Base-by-base conservation (phyloP, 2,888 invertebrate species). In the Piscicola geometra region DNA sequence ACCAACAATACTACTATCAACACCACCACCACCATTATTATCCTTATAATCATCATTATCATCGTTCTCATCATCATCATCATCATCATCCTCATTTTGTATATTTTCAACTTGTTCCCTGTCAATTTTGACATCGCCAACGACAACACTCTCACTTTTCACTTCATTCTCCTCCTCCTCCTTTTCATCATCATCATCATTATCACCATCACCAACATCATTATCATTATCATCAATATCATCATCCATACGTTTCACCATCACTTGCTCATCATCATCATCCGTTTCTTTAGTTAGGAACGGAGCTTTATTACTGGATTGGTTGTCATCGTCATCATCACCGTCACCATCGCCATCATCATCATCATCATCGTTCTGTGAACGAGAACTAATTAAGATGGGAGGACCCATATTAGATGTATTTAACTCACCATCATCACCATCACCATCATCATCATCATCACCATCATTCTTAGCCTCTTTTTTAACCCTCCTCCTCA, bases 261-360 rank as follows among this genome's bases (percentile, higher is more conserved):
- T n/a, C 21, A n/a, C 41, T 21, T 69, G 69, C 25, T 73, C 72
- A 18, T 68, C 35, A 1, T 15, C 67, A 47, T 67, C 69, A 5
- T 69, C 76, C 35, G 74, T 66, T 32, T 75, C 71, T 41, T 71
- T 71, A 28, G 50, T 52, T 28, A 71, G 32, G 30, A 41, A 71
- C 15, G 71, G 71, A 50, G 50, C 21, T 56, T 56, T 56, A 21
- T 56, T 18, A 25, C 60, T 25, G 21, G 5, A 3, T 21, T 56
- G n/a, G 25, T 56, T 25, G 25, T 56, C 60, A 56, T 15, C 12
- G 25, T 56, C n/a, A 21, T 21, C 60, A 56, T 21, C n/a, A 56
- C n/a, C 60, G n/a, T 56, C 60, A 21, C n/a, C 60, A 18, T 25
- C 60, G 25, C n/a, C 60, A 21, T 32, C 68, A 5, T 32, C 71